phyloP scores from a whole-genome alignment of 1,140 invertebrate species.

The Stenopsyche tienmushanensis region DNA sequence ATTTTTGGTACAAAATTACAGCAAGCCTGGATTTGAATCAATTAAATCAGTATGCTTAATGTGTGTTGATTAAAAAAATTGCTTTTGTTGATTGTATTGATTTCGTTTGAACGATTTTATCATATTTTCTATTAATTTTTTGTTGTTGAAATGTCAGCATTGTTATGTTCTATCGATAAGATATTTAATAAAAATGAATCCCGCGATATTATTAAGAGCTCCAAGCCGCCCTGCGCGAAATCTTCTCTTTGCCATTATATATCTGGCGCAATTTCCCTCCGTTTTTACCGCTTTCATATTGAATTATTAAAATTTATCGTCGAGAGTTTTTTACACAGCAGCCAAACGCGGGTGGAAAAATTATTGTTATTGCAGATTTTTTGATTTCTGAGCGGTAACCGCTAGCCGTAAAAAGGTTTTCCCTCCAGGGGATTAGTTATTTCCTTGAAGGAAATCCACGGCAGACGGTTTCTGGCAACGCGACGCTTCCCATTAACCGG shows the following conservation, averaged over 20 bases:
- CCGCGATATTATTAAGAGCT: too few species aligned
- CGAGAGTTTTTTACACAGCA: conserved; percentile 33
- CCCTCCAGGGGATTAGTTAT: conserved; percentile 33
- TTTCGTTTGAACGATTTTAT: too few species aligned
- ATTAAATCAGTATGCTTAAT: too few species aligned
- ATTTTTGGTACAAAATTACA: too few species aligned
- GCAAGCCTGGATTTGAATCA: too few species aligned
- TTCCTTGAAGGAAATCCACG: conserved; percentile 4
- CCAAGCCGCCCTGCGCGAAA: too few species aligned
- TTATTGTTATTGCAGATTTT: conserved; percentile 44
- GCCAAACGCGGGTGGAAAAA: conserved; percentile 31
- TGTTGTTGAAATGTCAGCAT: too few species aligned
- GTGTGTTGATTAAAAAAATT: too few species aligned
- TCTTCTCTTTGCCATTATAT: conserved; percentile 3
- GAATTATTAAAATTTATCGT: conserved; percentile 44
- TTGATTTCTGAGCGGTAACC: conserved; percentile 41
- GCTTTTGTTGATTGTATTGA: too few species aligned
- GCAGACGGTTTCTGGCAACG: neutral
- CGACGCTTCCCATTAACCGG: conserved; percentile 18
- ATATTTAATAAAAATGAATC: too few species aligned
- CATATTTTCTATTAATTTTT: too few species aligned
- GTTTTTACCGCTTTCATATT: conserved; percentile 42
- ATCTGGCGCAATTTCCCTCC: conserved; percentile 40
- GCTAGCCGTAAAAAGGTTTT: conserved; percentile 36
- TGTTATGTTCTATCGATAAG: too few species aligned